Conservation (phyloP, 2,113 vertebrate genomes). For the Tursiops truncatus region DNA sequence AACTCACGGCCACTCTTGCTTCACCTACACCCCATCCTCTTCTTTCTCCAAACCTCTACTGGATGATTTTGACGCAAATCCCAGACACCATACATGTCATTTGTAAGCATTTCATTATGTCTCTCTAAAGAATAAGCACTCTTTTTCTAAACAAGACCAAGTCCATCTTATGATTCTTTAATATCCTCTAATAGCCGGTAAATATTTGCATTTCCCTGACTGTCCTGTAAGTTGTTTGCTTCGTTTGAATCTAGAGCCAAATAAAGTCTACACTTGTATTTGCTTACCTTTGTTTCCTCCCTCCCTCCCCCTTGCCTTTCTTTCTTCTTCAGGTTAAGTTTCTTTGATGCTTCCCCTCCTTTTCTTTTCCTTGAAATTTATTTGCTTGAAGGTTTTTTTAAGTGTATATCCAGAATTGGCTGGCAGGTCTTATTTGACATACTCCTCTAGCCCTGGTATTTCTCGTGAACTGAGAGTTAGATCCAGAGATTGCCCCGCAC, state of each 20-base stretch:
- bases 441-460: neutral
- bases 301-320: neutral
- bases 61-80: neutral
- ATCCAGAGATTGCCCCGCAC: neutral
- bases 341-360: neutral
- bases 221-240: neutral
- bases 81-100: neutral
- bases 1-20: neutral
- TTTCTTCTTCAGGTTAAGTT: neutral
- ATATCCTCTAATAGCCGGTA: neutral
- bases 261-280: neutral
- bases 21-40: neutral
- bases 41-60: neutral
- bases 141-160: neutral
- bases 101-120: neutral
- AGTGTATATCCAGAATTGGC: neutral
- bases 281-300: neutral
- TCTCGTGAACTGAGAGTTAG: neutral
- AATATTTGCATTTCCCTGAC: neutral
- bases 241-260: neutral
- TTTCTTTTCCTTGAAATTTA: neutral
- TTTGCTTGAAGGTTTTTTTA: neutral
- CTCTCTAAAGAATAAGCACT: neutral
- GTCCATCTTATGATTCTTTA: neutral
- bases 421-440: neutral